Evolutionary conservation across 1,140 invertebrate genomes (phyloP).

Genomic region (Eciton burchellii): DNA sequence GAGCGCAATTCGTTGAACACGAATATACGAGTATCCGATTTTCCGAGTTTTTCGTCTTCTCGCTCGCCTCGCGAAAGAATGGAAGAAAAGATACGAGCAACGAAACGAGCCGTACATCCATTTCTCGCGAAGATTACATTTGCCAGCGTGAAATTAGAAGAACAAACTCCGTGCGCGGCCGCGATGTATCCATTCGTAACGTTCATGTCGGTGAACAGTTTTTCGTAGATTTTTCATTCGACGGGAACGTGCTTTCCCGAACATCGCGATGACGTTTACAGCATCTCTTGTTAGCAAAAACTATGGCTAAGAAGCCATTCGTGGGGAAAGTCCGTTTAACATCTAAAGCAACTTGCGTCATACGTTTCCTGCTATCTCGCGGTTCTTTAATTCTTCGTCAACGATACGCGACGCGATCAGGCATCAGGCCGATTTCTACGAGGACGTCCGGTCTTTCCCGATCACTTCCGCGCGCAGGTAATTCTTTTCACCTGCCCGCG

Average conservation of each 20-base stretch:
- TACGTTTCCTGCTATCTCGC: too few species aligned
- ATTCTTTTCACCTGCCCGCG: constrained; percentile 23
- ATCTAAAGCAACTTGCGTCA: too few species aligned
- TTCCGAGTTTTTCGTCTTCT: constrained; percentile 19
- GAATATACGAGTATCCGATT: constrained; percentile 18
- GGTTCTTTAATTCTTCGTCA: too few species aligned
- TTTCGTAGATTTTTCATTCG: not conserved
- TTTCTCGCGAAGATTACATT: constrained; percentile 57
- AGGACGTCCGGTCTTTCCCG: constrained; percentile 30
- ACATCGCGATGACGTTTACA: not conserved
- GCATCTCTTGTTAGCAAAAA: too few species aligned
- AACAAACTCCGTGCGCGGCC: not conserved
- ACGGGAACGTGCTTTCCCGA: not conserved
- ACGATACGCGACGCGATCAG: too few species aligned
- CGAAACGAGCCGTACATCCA: constrained; percentile 73
- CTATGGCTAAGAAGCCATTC: too few species aligned
- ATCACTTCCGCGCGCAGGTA: constrained; percentile 32
- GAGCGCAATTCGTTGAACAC: constrained; percentile 19
- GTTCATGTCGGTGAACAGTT: not conserved
- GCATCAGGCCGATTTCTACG: constrained; percentile 40
- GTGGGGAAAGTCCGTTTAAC: too few species aligned
- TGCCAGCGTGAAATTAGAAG: constrained; percentile 80
- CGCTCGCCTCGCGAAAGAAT: not conserved
- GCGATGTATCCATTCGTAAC: not conserved
- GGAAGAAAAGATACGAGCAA: constrained; percentile 31